Base-by-base conservation (phyloP, 2,113 vertebrate species). In the Seriola quinqueradiata region DNA sequence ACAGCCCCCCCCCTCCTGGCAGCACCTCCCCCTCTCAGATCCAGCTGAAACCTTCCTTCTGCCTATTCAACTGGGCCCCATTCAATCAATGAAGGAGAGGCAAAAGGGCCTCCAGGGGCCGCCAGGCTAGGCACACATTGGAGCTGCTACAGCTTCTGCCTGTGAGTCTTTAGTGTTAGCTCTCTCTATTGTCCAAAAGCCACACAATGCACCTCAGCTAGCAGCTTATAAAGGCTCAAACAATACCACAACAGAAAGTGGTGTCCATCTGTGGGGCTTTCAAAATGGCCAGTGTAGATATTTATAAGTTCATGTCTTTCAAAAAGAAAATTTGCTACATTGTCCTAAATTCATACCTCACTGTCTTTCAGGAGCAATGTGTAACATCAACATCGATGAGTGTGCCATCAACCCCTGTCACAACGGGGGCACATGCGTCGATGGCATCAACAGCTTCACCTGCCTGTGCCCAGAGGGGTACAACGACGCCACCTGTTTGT, bases 381-480 rank as follows among this genome's bases (percentile, higher is more conserved):
- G 98, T 70, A 97, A 96, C 87, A 91, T 98, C 88, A 97, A 99
- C 92, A 97, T 97, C 0, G 96, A 99, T 0, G 97, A 99, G 69
- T 99, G 98, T 5, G 95, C 92, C 4, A 94, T 94, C 78, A 95
- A 93, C 83, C 97, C 98, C 0, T 99, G 98, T 87, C 97, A 97
- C 92, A 97, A 99, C 0, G 97, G 98, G 0, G 98, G 97, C 36
- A 99, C 97, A 0, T 99, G 98, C 7, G 89, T 96, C 4, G 98
- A 99, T 0, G 95, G 96, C 76, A 91, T 97, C 90, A 97, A 96
- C 0, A 85, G 96, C 88, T 99, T 98, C 92, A 96, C 95, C 32
- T 99, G 98, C 88, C 75, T 95, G 74, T 99, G 98, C 50, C 97
- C 97, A 0, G 97, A 98, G 77, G 98, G 97, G 60, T 99, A 96